These are phyloP conservation scores for Dendrolimus kikuchii DNA, from an alignment of 1,140 invertebrate genomes.

Conservation along the genomic window DNA sequence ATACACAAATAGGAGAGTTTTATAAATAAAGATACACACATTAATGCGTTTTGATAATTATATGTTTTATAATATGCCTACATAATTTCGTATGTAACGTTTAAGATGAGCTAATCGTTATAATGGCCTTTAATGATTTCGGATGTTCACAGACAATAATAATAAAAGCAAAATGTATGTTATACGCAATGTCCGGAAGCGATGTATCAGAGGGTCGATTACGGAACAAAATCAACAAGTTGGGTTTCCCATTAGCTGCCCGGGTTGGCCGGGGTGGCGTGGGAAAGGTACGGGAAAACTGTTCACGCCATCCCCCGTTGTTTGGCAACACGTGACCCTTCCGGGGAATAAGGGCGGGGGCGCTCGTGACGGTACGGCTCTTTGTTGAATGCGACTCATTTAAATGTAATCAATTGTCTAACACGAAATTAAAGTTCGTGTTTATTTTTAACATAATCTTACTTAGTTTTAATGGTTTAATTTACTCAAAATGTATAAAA, in stretches of 20 bases:
- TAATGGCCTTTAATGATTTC: constrained; percentile 7
- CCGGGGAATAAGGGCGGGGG: constrained; percentile 25
- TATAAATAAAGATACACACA: constrained; percentile 4
- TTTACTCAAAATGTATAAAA: too few relatives aligned
- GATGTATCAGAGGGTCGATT: constrained; percentile 36
- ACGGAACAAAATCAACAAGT: constrained; percentile 61
- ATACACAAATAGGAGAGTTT: constrained; percentile 5
- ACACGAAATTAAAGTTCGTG: too few relatives aligned
- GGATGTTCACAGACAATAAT: constrained; percentile 18
- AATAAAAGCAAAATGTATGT: constrained; percentile 23
- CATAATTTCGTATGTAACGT: background rate
- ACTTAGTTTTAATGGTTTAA: too few relatives aligned
- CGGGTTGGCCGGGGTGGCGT: constrained; percentile 37
- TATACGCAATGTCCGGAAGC: constrained; percentile 43
- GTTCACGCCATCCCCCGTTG: constrained; percentile 45
- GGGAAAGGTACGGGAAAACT: constrained; percentile 52
- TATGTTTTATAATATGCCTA: background rate
- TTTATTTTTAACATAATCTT: too few relatives aligned
- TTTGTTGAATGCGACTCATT: too few relatives aligned
- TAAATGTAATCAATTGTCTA: too few relatives aligned
- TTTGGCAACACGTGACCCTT: constrained; percentile 51
- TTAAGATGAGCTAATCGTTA: constrained; percentile 6
- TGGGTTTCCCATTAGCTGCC: constrained; percentile 39
- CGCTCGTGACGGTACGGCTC: too few relatives aligned
- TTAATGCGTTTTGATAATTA: background rate